Percentiles rank a stretch among this genome's conserved stretches.
Evolutionary conservation across 2,888 invertebrate species (phyloP).

Genomic region (Malthinus flaveolus): DNA sequence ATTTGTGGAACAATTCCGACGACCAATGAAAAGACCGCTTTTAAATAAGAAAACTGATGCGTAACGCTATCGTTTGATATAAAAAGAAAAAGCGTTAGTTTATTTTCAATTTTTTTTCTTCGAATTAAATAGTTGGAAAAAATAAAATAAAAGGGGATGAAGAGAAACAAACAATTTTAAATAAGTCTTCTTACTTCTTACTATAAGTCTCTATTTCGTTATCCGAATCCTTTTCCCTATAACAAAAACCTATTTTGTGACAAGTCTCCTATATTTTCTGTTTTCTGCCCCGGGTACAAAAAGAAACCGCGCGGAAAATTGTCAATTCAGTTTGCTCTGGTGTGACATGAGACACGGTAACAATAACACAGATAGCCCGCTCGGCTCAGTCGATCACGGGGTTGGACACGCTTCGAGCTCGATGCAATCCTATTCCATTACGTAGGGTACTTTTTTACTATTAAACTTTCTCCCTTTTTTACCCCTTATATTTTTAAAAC

Average conservation of each 20-base stretch:
- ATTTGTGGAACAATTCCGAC: conserved; percentile 53
- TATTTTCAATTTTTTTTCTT: not conserved
- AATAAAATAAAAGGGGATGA: not conserved
- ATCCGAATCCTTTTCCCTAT: conserved; percentile 40
- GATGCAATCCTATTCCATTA: conserved; percentile 38
- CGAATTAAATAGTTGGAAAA: not conserved
- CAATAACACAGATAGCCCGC: conserved; percentile 47
- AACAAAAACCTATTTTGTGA: conserved; percentile 44
- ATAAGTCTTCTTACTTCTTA: conserved; percentile 41
- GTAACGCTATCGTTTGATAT: conserved; percentile 33
- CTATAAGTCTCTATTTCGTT: conserved; percentile 52
- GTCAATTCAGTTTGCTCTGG: conserved; percentile 61
- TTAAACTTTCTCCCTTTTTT: conserved; percentile 11
- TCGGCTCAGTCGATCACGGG: conserved; percentile 34
- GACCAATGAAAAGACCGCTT: conserved; percentile 45
- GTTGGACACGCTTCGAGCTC: conserved; percentile 36
- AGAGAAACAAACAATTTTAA: conserved; percentile 30
- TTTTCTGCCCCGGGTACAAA: conserved; percentile 52
- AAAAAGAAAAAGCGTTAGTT: no score
- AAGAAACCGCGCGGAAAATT: conserved; percentile 73
- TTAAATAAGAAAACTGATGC: conserved; percentile 44
- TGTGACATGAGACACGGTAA: conserved; percentile 50
- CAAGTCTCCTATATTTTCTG: conserved; percentile 48
- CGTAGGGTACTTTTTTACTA: conserved; percentile 28
- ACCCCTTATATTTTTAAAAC: conserved; percentile 1